Conservation (phyloP, 1,140 invertebrate species). For the Battus philenor region DNA sequence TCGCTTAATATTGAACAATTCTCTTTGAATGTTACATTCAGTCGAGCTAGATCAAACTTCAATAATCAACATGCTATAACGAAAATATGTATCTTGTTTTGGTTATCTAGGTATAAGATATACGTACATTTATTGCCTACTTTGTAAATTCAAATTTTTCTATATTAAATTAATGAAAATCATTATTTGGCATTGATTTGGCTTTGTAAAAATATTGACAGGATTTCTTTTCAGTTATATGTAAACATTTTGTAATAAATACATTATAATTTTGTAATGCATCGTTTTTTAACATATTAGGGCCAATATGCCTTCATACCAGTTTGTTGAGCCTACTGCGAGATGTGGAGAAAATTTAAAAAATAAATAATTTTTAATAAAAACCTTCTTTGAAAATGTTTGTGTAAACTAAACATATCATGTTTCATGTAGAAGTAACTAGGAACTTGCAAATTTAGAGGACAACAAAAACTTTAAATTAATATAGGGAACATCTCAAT, state of each 20-base stretch:
- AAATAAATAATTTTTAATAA: too few relatives aligned
- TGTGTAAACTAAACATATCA: too few relatives aligned
- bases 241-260: constrained; percentile 73
- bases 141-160: constrained; percentile 39
- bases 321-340: too few relatives aligned
- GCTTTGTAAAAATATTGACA: constrained; percentile 44
- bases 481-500: too few relatives aligned
- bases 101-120: constrained; percentile 70
- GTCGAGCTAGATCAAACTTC: constrained; percentile 12
- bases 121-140: constrained; percentile 31
- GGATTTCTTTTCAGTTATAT: constrained; percentile 55
- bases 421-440: too few relatives aligned
- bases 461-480: too few relatives aligned
- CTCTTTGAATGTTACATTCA: constrained; percentile 3
- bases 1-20: constrained; percentile 69
- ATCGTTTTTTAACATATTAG: too few relatives aligned
- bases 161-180: too few relatives aligned
- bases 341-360: too few relatives aligned
- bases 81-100: constrained; percentile 44
- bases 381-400: too few relatives aligned
- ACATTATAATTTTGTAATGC: constrained; percentile 56
- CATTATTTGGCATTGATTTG: constrained; percentile 18
- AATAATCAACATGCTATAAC: constrained; percentile 26
- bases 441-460: too few relatives aligned
- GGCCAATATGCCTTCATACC: too few relatives aligned